phyloP scores from a whole-genome alignment of 2,797 vertebrate species.

The Pseudochromis fuscus region DNA sequence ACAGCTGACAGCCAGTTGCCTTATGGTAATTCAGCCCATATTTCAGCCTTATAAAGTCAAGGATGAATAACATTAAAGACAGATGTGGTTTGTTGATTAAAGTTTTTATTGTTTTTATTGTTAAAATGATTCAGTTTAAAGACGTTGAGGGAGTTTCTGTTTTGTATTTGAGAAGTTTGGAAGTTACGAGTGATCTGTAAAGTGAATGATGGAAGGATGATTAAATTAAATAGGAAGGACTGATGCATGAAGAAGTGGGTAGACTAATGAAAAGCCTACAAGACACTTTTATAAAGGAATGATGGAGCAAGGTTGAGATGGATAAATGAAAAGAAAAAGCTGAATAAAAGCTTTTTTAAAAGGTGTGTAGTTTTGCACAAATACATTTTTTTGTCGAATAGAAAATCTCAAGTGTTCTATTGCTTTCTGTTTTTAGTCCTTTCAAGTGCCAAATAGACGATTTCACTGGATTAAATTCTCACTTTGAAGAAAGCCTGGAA shows the following conservation, averaged over 20 bases:
- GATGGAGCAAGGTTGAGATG: neutral
- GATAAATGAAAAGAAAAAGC: neutral
- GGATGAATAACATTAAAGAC: slow-evolving; percentile 53
- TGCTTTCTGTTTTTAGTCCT: neutral
- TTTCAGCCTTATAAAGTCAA: slow-evolving; percentile 53
- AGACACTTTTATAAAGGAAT: slow-evolving; percentile 8
- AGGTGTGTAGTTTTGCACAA: neutral
- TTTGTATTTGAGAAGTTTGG: too few species aligned
- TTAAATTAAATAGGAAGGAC: neutral
- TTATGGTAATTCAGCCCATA: slow-evolving; percentile 45
- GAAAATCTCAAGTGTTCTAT: slow-evolving; percentile 6
- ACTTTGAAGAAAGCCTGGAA: slow-evolving; percentile 53
- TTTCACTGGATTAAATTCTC: slow-evolving; percentile 35
- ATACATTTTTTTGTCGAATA: neutral
- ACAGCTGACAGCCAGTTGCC: slow-evolving; percentile 57
- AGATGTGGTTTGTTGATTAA: slow-evolving; percentile 57
- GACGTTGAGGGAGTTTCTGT: slow-evolving; percentile 9
- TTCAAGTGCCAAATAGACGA: slow-evolving; percentile 19
- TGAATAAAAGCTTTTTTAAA: slow-evolving; percentile 1
- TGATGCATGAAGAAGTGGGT: neutral
- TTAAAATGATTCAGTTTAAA: slow-evolving; percentile 36
- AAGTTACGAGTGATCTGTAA: neutral
- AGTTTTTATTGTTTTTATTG: slow-evolving; percentile 37
- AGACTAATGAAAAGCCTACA: neutral
- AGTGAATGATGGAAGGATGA: neutral